A percentile compares a stretch with the other conserved stretches of the same genome.
Evolutionary conservation across 2,888 invertebrate genomes (phyloP).

Genomic region (Lathronympha strigana): DNA sequence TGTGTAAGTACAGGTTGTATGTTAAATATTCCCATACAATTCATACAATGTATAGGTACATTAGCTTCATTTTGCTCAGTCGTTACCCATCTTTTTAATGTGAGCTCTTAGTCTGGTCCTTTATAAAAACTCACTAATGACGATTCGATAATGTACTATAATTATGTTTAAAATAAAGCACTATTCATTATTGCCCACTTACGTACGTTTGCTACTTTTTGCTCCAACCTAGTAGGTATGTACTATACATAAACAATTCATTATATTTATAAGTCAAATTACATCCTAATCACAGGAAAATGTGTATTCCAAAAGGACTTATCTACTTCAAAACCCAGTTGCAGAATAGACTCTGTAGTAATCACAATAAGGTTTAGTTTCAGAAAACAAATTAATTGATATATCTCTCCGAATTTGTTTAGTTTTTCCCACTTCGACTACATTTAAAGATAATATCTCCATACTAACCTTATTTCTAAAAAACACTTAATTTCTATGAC

Average conservation of each 20-base stretch:
- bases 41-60: too few species aligned
- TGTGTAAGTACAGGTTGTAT: too few species aligned
- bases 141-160: not conserved
- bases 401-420: not conserved
- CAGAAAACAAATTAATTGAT: not conserved
- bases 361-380: not conserved
- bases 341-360: not conserved
- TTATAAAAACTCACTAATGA: not conserved
- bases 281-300: slow-evolving; percentile 28
- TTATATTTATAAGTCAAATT: slow-evolving; percentile 22
- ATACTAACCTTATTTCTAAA: not conserved
- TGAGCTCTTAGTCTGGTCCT: not conserved
- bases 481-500: not conserved
- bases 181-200: slow-evolving; percentile 8
- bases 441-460: too few species aligned
- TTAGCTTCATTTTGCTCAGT: too few species aligned
- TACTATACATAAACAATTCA: not conserved
- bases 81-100: too few species aligned
- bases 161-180: slow-evolving; percentile 2
- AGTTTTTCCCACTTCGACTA: slow-evolving; percentile 30
- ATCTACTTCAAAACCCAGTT: not conserved
- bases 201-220: slow-evolving; percentile 6
- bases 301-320: not conserved
- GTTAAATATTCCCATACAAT: too few species aligned
- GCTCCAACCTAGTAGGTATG: not conserved